Evolutionary conservation across 2,797 vertebrate species (phyloP).

Genomic region (Mionectes olivaceus): DNA sequence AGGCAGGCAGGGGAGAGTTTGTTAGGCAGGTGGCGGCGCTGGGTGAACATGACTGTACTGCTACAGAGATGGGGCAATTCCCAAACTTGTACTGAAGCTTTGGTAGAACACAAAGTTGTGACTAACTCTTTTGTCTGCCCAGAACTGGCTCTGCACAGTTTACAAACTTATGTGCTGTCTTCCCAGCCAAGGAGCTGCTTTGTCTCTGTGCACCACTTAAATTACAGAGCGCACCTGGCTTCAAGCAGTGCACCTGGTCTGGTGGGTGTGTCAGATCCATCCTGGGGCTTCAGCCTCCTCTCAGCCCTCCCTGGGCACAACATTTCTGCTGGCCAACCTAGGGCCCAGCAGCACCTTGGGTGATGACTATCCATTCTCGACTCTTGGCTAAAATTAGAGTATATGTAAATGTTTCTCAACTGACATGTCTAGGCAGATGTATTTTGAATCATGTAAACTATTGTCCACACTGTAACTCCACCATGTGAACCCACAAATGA

Average conservation of each 20-base stretch:
- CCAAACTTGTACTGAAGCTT: not conserved
- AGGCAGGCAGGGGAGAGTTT: not conserved
- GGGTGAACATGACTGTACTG: not conserved
- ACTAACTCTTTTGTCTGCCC: not conserved
- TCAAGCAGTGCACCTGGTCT: fast-evolving
- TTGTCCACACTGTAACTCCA: not conserved
- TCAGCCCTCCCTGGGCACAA: not conserved
- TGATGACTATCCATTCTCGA: not conserved
- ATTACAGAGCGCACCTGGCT: not conserved
- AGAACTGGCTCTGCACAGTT: not conserved
- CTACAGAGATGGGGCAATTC: not conserved
- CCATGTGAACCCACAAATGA: not conserved
- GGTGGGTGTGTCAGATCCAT: not conserved
- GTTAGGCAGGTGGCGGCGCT: not conserved
- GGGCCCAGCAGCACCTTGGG: not conserved
- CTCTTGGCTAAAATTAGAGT: not conserved
- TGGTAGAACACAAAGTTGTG: not conserved
- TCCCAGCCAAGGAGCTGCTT: not conserved
- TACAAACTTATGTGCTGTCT: too few relatives aligned
- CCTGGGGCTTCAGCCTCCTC: not conserved
- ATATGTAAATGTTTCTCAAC: not conserved
- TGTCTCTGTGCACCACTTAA: not conserved
- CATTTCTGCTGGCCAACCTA: not conserved
- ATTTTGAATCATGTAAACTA: not conserved
- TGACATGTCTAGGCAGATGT: not conserved